These are phyloP conservation scores for Cebus imitator DNA, from an alignment of 2,113 vertebrate species.

Conservation along the genomic window DNA sequence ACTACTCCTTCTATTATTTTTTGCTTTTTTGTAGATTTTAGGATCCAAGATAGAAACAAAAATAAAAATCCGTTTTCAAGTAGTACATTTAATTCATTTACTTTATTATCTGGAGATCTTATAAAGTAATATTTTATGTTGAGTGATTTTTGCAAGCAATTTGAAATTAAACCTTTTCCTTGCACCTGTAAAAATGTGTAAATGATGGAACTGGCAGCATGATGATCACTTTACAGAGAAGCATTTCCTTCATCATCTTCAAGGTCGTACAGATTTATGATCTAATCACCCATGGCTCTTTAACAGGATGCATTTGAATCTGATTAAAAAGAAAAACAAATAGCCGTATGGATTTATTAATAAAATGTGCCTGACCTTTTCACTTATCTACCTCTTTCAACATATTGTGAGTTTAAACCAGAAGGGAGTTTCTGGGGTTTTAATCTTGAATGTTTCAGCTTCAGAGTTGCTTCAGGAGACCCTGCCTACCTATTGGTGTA, in stretches of 20 bases:
- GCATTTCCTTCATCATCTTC: conserved; percentile 92
- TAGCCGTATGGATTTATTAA: conserved; percentile 85
- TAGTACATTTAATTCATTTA: conserved; percentile 46
- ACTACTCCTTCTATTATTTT: background rate
- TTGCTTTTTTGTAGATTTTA: conserved; percentile 44
- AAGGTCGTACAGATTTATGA: conserved; percentile 96
- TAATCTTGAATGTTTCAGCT: background rate
- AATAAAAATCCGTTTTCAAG: conserved; percentile 43
- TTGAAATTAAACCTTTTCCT: conserved; percentile 85
- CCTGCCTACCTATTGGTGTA: conserved; percentile 58
- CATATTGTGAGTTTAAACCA: conserved; percentile 71
- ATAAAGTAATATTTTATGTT: conserved; percentile 68
- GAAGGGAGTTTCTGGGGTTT: conserved; percentile 40
- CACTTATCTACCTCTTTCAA: conserved; percentile 81
- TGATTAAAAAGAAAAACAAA: conserved; percentile 92
- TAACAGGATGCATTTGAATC: conserved; percentile 90
- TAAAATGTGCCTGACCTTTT: conserved; percentile 91
- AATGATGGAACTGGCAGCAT: conserved; percentile 90
- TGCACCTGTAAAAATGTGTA: conserved; percentile 90
- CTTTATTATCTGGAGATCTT: conserved; percentile 69
- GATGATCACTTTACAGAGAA: conserved; percentile 96
- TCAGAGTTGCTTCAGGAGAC: conserved; percentile 3
- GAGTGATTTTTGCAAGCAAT: conserved; percentile 70
- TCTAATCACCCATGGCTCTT: conserved; percentile 91
- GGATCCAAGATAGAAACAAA: conserved; percentile 48